Conservation (phyloP, 2,113 vertebrate genomes). For the Meleagris gallopavo region DNA sequence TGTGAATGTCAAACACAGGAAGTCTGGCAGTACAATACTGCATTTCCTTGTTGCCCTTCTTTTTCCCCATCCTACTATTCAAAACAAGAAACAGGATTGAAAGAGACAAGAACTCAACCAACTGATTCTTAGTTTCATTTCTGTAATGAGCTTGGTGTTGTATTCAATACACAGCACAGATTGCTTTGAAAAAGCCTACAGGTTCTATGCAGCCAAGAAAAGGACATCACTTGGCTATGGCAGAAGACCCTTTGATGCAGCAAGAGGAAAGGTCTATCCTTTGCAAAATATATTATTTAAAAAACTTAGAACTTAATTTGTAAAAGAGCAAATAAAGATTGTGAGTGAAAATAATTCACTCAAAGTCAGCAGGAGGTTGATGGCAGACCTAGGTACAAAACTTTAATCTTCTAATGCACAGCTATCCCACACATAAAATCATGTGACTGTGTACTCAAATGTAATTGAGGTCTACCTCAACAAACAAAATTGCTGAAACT, state of each 20-base stretch:
- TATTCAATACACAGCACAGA: neutral
- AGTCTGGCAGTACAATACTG: neutral
- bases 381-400: neutral
- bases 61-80: neutral
- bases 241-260: neutral
- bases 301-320: neutral
- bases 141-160: neutral
- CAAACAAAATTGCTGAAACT: neutral
- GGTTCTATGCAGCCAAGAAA: neutral
- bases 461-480: neutral
- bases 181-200: neutral
- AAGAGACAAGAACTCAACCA: neutral
- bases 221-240: neutral
- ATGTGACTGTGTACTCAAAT: too few species aligned
- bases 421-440: neutral
- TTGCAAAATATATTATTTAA: neutral
- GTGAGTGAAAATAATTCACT: neutral
- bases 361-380: neutral
- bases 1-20: neutral
- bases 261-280: neutral
- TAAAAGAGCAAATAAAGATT: neutral
- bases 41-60: neutral
- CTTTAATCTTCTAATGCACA: neutral
- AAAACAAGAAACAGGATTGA: neutral
- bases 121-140: neutral